Base-by-base conservation (phyloP, 1,140 invertebrate genomes). In the Leptopilina boulardi region DNA sequence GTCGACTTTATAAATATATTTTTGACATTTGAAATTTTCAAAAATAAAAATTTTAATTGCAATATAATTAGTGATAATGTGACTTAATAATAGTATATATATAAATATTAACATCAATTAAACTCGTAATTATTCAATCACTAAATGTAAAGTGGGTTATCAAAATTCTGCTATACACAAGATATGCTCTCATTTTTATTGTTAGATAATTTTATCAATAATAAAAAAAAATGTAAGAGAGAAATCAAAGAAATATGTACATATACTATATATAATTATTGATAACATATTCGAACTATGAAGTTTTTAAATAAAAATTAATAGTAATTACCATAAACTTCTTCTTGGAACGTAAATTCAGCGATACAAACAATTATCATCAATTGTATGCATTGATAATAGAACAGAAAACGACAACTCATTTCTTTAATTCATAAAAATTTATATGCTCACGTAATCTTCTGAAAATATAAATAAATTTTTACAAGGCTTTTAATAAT, bases 331-430 rank as follows among this genome's bases (percentile, higher is more conserved):
- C 59, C 59, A 23, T 66, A 30, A 30, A 30, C 11, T 66, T 66
- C 59, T 66, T 66, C 59, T n/a, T 66, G 23, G 15, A 66, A 66
- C 26, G 59, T 15, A 30, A 66, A 66, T 15, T 30, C 59, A 66
- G 59, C 59, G 13, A 66, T 13, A 66, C 59, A 66, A 34, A 26
- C 13, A 66, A 34, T 66, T 5, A 34, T 66, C 21, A 66, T 30
- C 13, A 66, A 66, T 26, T 66, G 59, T 30, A 66, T 26, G 26
- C 21, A 66, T 11, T 66, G 59, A 15, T 15, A 30, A 66, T 13
- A 30, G 13, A 66, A 66, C n/a, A 30, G 10, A n/a, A 66, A 66
- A 66, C 23, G 23, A 66, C 23, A 30, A 66, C 26, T 30, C 59
- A 66, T 66, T 66, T 26, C 26, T 34, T n/a, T 26, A 66, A 26